Base-by-base conservation (phyloP, 2,113 vertebrate species). In the Cnemophilus loriae region DNA sequence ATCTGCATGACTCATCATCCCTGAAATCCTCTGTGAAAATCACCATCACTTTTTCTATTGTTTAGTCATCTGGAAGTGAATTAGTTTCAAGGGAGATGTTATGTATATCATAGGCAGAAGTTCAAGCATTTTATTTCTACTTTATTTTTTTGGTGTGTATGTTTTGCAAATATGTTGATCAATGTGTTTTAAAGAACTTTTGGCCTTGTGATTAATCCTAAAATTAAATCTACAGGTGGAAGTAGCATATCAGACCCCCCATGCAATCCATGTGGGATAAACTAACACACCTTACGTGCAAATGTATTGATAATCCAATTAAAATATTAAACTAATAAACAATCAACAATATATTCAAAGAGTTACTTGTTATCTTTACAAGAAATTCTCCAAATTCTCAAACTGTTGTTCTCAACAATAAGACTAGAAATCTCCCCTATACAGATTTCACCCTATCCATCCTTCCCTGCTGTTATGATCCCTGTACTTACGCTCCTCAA, bases 401-500 rank as follows among this genome's bases (percentile, higher is more conserved):
- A 52, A 27, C 10, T 57, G 5, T 37, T 82, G 16, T n/a, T 73
- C 12, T 68, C 9, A 56, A 46, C 6, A 53, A 22, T 7, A 73
- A 44, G 11, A 35, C 9, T 14, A 69, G n/a, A 69, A 83, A 35
- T 11, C 3, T 73, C 37, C 19, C 47, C 37, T 57, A n/a, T 27
- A 42, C 3, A 53, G 7, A 15, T 28, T 92, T 63, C 30, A 50
- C 16, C 61, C 2, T 42, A 37, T n/a, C 19, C 13, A 33, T 3
- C 8, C 2, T 71, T 85, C 46, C 37, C 16, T 71, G 13, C 19
- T 61, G 11, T 28, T 27, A 63, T 22, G 21, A 42, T 13, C 20
- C 14, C 14, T 33, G 37, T 7, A 1, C 3, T 77, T 37, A 33
- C 0, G 0, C 20, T 59, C 20, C 27, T 37, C 14, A 44, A 63